Percentiles rank a stretch among this genome's conserved stretches.
These are phyloP conservation scores for Calliopsis andreniformis DNA, from an alignment of 1,140 invertebrate genomes.

Conservation along the genomic window DNA sequence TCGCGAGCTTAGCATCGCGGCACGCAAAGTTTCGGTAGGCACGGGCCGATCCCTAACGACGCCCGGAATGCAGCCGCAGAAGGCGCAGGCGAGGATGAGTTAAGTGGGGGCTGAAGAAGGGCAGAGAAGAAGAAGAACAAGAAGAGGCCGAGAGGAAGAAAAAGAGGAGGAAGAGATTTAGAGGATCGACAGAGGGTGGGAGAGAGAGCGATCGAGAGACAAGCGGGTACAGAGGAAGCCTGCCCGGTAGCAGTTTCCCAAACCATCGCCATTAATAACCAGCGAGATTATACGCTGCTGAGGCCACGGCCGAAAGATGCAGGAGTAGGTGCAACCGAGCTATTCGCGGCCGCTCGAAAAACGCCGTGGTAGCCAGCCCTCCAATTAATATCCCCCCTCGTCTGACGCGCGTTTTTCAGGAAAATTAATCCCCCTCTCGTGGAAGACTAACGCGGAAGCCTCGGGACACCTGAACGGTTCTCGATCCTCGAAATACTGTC, in stretches of 20 bases:
- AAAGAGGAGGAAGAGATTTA: conserved; percentile 54
- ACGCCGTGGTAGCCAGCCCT: no score
- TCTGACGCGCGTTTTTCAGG: no score
- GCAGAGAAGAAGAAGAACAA: conserved; percentile 41
- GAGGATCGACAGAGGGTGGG: conserved; percentile 61
- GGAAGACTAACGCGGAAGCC: neutral
- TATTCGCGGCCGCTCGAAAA: conserved; percentile 42
- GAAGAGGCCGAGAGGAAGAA: conserved; percentile 48
- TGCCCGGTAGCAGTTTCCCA: conserved; percentile 81
- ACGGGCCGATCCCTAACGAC: conserved; percentile 58
- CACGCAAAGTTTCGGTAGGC: conserved; percentile 56
- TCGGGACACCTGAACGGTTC: no score
- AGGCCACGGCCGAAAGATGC: conserved; percentile 36
- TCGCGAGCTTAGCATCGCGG: conserved; percentile 55
- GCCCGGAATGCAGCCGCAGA: conserved; percentile 73
- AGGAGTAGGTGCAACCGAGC: conserved; percentile 48
- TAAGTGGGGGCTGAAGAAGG: conserved; percentile 50
- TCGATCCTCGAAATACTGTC: no score
- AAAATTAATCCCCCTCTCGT: no score
- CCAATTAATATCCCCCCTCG: conserved; percentile 75
- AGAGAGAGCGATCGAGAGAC: conserved; percentile 56
- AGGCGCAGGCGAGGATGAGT: conserved; percentile 53
- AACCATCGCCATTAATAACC: conserved; percentile 80
- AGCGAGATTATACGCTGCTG: conserved; percentile 79
- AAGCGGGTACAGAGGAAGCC: conserved; percentile 53